Percentiles rank a stretch among this genome's conserved stretches.
Conservation (phyloP, 2,888 invertebrate genomes). For the Lycocerus yunnanus region DNA sequence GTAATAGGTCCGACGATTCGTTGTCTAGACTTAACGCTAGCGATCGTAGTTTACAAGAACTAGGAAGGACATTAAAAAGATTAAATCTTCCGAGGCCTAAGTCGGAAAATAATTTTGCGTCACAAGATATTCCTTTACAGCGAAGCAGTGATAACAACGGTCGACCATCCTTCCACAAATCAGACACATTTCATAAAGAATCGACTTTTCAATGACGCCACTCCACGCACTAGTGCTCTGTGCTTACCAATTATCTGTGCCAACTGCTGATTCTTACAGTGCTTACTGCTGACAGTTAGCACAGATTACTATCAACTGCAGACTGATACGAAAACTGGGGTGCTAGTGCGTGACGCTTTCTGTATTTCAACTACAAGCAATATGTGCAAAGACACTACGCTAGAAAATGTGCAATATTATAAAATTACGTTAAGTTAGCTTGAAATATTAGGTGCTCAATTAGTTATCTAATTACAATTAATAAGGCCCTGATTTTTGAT, state of each 20-base stretch:
- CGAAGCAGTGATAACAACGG: conserved; percentile 61
- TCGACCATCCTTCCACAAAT: conserved; percentile 73
- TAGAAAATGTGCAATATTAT: conserved; percentile 58
- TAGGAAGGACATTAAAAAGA: conserved; percentile 73
- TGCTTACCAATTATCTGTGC: conserved; percentile 29
- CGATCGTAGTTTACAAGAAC: conserved; percentile 59
- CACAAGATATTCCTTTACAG: conserved; percentile 63
- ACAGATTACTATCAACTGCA: conserved; percentile 27
- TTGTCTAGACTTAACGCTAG: conserved; percentile 56
- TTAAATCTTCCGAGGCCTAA: conserved; percentile 78
- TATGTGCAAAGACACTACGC: conserved; percentile 53
- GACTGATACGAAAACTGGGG: conserved; percentile 33
- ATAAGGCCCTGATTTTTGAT: conserved; percentile 27
- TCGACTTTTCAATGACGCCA: conserved; percentile 72
- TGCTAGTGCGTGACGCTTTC: conserved; percentile 39
- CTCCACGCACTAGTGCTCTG: conserved; percentile 68
- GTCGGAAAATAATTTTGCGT: conserved; percentile 81
- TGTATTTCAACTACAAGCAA: conserved; percentile 43
- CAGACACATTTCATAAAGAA: conserved; percentile 78
- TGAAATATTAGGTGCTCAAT: conserved; percentile 59
- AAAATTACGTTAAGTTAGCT: conserved; percentile 55
- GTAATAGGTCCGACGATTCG: conserved; percentile 77
- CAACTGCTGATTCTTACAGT: conserved; percentile 25
- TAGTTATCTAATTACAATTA: conserved; percentile 40
- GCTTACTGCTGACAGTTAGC: conserved; percentile 25